Conservation (phyloP, 1,140 invertebrate genomes). For the Epicauta chinensis region DNA sequence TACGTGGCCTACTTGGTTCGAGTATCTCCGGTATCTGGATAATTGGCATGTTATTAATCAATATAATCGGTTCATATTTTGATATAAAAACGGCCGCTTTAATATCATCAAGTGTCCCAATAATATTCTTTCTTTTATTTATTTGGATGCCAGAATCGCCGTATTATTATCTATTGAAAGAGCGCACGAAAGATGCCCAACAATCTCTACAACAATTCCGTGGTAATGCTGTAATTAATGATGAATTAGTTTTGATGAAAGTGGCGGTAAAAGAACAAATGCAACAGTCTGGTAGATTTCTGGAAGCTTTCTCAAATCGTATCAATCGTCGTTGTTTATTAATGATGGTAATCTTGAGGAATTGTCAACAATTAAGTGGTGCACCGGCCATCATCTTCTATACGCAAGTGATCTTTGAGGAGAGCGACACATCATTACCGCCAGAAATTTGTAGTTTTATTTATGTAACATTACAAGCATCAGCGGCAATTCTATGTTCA, state of each 20-base stretch:
- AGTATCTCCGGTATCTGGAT: conserved; percentile 20
- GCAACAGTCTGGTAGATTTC: conserved; percentile 41
- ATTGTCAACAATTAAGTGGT: conserved; percentile 66
- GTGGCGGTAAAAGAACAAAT: conserved; percentile 14
- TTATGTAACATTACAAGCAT: conserved; percentile 57
- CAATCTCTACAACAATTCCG: conserved; percentile 52
- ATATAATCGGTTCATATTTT: conserved; percentile 55
- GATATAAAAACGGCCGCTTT: conserved; percentile 50
- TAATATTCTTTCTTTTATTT: conserved; percentile 52
- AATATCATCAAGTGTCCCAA: conserved; percentile 49
- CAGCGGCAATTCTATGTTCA: conserved; percentile 54
- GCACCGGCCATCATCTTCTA: conserved; percentile 66
- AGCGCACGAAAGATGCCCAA: conserved; percentile 50
- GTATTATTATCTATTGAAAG: conserved; percentile 54
- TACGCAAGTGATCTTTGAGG: conserved; percentile 62
- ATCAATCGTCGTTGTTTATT: conserved; percentile 57
- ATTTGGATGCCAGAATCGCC: conserved; percentile 69
- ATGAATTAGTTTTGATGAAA: conserved; percentile 49
- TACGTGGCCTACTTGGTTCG: conserved; percentile 47
- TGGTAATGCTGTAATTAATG: conserved; percentile 48
- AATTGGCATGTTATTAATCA: conserved; percentile 59
- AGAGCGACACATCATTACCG: conserved; percentile 44
- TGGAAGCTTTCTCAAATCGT: conserved; percentile 48
- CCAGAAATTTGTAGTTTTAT: conserved; percentile 44
- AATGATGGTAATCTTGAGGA: conserved; percentile 56